These are phyloP conservation scores for Sylvia atricapilla DNA, from an alignment of 2,113 vertebrate species.

Conservation along the genomic window DNA sequence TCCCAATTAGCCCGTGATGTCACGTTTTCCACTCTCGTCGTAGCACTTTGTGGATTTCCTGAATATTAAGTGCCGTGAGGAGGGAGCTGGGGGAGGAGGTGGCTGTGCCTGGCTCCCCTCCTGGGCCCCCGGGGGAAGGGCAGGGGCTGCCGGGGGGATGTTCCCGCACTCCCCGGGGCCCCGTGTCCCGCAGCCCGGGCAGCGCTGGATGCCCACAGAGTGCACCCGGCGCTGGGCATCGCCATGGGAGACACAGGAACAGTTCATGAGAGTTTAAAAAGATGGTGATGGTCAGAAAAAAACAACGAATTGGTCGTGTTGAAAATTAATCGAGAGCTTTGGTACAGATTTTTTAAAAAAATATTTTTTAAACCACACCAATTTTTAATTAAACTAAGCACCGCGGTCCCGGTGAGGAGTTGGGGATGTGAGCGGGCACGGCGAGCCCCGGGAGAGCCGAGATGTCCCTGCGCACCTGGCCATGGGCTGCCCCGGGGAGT, in stretches of 20 bases:
- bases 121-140: background rate
- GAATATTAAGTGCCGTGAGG: conserved; percentile 37
- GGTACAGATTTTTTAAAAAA: background rate
- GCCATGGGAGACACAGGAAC: background rate
- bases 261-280: rapidly evolving
- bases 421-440: background rate
- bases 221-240: background rate
- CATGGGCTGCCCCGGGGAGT: rapidly evolving
- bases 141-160: background rate
- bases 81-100: background rate
- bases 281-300: background rate
- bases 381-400: too few species aligned
- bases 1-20: conserved; percentile 53
- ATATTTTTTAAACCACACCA: rapidly evolving
- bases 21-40: conserved; percentile 62
- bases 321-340: background rate
- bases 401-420: too few species aligned
- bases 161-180: background rate
- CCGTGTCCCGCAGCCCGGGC: background rate
- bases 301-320: background rate
- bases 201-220: too few species aligned
- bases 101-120: background rate
- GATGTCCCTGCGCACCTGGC: background rate
- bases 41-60: conserved; percentile 60
- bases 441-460: rapidly evolving